A percentile compares a stretch with the other conserved stretches of the same genome.
phyloP scores from a whole-genome alignment of 2,797 vertebrate species.

The Sphenodon punctatus region DNA sequence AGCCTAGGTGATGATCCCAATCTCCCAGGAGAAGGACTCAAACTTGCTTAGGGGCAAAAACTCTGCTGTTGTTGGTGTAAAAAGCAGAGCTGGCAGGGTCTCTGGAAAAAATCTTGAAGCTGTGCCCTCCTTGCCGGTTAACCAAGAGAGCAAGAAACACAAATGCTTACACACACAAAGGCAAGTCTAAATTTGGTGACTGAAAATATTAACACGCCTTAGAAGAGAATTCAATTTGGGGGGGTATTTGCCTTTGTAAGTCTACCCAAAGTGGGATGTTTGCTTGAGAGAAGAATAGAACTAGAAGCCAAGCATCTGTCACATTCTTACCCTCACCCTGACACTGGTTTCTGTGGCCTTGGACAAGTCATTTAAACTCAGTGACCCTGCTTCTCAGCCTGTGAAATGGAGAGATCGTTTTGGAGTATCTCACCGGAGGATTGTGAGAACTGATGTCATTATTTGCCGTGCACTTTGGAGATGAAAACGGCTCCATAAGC shows the following conservation, averaged over 20 bases:
- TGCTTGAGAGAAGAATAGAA: neutral
- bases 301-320: neutral
- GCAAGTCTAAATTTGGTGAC: constrained; percentile 16
- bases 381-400: neutral
- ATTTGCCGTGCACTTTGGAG: neutral
- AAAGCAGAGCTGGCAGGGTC: constrained; percentile 48
- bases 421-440: constrained; percentile 3
- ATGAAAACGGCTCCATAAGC: constrained; percentile 17
- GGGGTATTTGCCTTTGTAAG: too few species aligned
- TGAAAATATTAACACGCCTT: constrained; percentile 19
- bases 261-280: too few species aligned
- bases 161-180: neutral
- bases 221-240: neutral
- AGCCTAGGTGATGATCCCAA: constrained; percentile 67
- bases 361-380: neutral
- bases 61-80: constrained; percentile 65
- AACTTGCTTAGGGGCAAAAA: constrained; percentile 47
- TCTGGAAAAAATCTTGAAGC: constrained; percentile 51
- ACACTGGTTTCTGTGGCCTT: neutral
- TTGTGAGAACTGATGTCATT: constrained; percentile 8
- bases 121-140: constrained; percentile 53
- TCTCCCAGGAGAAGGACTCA: constrained; percentile 69
- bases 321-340: accelerated
- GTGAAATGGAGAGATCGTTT: neutral
- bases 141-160: constrained; percentile 43